phyloP scores from a whole-genome alignment of 1,140 invertebrate species.

The Drosophila triauraria region DNA sequence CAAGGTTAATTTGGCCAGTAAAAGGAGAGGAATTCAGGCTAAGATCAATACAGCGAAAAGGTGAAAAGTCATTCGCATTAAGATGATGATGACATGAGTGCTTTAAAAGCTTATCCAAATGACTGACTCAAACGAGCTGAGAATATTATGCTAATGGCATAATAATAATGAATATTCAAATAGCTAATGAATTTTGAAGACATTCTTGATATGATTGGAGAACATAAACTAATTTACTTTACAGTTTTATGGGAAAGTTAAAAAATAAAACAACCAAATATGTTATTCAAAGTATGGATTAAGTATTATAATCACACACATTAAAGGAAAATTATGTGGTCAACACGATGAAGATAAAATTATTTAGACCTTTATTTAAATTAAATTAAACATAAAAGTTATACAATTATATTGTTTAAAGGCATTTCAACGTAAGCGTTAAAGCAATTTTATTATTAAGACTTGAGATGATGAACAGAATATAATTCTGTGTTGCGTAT shows the following conservation, averaged over 20 bases:
- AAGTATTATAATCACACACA: conserved; percentile 1
- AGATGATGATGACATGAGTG: conserved; percentile 34
- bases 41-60: conserved; percentile 17
- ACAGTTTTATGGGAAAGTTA: not conserved
- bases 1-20: conserved; percentile 46
- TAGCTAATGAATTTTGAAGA: conserved; percentile 17
- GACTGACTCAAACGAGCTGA: conserved; percentile 19
- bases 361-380: too few relatives aligned
- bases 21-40: conserved; percentile 12
- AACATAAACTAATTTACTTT: conserved; percentile 9
- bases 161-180: conserved; percentile 40
- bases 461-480: not conserved
- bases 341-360: not conserved
- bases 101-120: conserved; percentile 22
- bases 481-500: too few relatives aligned
- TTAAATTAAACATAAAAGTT: not conserved
- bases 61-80: conserved; percentile 46
- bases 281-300: conserved; percentile 30
- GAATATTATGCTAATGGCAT: conserved; percentile 27
- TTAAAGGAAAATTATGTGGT: not conserved
- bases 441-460: too few relatives aligned
- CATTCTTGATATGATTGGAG: not conserved
- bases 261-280: conserved; percentile 12
- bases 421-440: too few relatives aligned
- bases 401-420: not conserved